A percentile compares a stretch with the other conserved stretches of the same genome.
phyloP scores from a whole-genome alignment of 1,140 invertebrate genomes.

The Drosophila rhopaloa region DNA sequence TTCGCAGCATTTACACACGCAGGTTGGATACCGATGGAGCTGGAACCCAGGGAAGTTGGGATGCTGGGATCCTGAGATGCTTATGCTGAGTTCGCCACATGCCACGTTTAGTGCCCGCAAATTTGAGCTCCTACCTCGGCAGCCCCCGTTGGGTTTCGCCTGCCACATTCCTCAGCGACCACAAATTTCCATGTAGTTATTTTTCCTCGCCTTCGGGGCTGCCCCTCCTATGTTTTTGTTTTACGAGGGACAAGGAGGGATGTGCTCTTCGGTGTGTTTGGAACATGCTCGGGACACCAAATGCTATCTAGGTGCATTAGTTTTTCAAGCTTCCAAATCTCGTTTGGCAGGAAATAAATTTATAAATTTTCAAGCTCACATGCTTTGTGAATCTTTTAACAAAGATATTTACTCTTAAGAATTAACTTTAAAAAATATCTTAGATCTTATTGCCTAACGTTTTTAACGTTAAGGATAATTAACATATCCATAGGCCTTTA shows the following conservation, averaged over 20 bases:
- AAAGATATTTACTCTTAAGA: too few species aligned
- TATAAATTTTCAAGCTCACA: background rate
- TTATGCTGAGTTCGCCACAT: conserved; percentile 58
- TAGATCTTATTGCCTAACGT: too few species aligned
- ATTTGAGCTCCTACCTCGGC: conserved; percentile 59
- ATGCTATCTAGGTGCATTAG: background rate
- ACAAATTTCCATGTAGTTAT: conserved; percentile 80
- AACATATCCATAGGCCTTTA: background rate
- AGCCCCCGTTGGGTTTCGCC: conserved; percentile 24
- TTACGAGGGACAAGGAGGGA: conserved; percentile 17
- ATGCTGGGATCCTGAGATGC: conserved; percentile 16
- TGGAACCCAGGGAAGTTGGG: background rate
- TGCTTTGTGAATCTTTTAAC: too few species aligned
- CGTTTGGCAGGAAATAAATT: background rate
- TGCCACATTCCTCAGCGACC: conserved; percentile 69
- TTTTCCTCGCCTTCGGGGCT: conserved; percentile 56
- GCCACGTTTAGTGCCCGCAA: conserved; percentile 78
- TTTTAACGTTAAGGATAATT: too few species aligned
- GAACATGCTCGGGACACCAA: background rate
- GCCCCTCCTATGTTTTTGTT: conserved; percentile 10
- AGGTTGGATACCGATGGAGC: conserved; percentile 32
- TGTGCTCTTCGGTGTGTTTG: conserved; percentile 2
- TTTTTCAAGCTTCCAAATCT: background rate
- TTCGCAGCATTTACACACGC: conserved; percentile 74
- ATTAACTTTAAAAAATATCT: too few species aligned